Base-by-base conservation (phyloP, 2,797 vertebrate genomes). In the Spizella passerina region DNA sequence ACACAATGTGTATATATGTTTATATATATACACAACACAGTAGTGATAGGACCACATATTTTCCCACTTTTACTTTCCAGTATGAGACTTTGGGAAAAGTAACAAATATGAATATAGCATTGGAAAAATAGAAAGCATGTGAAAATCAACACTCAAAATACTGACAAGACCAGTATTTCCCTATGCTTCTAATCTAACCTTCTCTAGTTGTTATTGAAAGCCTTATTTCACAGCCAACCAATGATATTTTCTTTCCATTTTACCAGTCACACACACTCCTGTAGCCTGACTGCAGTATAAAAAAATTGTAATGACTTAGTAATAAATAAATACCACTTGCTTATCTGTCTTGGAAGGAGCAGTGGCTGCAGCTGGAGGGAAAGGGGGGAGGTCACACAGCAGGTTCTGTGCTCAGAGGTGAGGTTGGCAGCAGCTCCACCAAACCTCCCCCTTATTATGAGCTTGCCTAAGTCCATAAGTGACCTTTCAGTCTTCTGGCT, bases 1-100 rank as follows among this genome's bases (percentile, higher is more conserved):
- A 34, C 24, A 41, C 6, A 18, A 65, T 0, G 17, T 50, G 5
- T 20, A 22, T 55, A 5, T 27, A 14, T 26, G 4, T 36, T 24
- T 0, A 22, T 23, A 19, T 2, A 43, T 5, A 41, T 0, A 55
- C 0, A 34, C 17, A 41, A 7, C 15, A 18, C 6, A 14, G 18
- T 16, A 53, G 19, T 43, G 34, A n/a, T 32, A 12, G 2, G 47
- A 46, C 24, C n/a, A 24, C 11, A 3, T 47, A 24, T 65, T 78
- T 52, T 59, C 24, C 36, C 16, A 22, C 69, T 94, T 24, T 53
- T 61, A 29, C 1, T 2, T 68, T 65, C 22, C 21, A 13, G 39
- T 61, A 18, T 18, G 39, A 76, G 41, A 36, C 30, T 76, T 64
- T 6, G 6, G 32, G 26, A 34, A 59, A 85, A 93, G 4, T 55